Base-by-base conservation (phyloP, 2,113 vertebrate species). In the Oryctolagus cuniculus region DNA sequence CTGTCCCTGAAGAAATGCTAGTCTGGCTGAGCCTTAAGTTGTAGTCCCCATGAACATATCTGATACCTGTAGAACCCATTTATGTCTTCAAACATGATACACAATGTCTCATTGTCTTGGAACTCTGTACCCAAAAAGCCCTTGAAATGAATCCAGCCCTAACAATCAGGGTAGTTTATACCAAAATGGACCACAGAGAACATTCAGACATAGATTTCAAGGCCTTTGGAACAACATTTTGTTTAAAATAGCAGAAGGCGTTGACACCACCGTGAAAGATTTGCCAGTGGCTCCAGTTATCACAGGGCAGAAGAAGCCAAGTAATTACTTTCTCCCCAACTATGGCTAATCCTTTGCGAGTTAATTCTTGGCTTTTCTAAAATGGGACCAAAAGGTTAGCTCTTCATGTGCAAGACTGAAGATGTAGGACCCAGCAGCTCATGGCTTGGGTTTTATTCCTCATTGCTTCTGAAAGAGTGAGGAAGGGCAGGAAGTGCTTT, bases 311-410 rank as follows among this genome's bases (percentile, higher is more conserved):
- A 11, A 97, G 87, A 96, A 77, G 93, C 86, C 5, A 5, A 9
- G 51, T 27, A 79, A 96, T 96, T 96, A 95, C 89, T 96, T 91
- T 96, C 92, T 95, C 80, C n/a, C 92, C 55, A 87, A 13, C 89
- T 83, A 95, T 44, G 58, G 93, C 19, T 86, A 95, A 95, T 92
- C 84, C 25, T 82, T 89, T 75, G 51, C 79, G 55, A 90, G 90
- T 96, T 97, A 93, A 96, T 87, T 91, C 70, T 81, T 8, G 75
- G 87, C 66, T 97, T 97, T 80, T 95, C 89, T 88, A 96, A 97
- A 98, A 93, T 5, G 38, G 63, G 87, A 94, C n/a, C 90, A 93
- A 70, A 77, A 90, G 94, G 89, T 44, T 89, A 96, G 81, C 70
- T 67, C 38, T 66, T 88, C 38, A 61, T 1, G 15, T 73, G 4